Evolutionary conservation across 2,888 invertebrate species (phyloP).

Genomic region (Epicampocera succincta): DNA sequence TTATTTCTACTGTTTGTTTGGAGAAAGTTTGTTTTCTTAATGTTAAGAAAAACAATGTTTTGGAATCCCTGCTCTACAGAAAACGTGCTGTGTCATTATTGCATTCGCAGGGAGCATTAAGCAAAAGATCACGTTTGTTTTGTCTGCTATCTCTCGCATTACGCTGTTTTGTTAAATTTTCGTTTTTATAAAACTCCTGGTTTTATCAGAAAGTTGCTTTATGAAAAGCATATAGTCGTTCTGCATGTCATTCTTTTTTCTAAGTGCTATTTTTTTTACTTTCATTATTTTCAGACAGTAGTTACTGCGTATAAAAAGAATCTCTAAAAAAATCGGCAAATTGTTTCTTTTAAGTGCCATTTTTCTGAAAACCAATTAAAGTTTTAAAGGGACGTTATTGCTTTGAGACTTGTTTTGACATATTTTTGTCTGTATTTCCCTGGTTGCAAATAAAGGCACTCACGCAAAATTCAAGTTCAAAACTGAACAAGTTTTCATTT

Average conservation of each 20-base stretch:
- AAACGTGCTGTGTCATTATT: conserved; percentile 52
- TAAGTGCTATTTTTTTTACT: neutral
- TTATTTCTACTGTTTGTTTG: neutral
- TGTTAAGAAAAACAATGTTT: neutral
- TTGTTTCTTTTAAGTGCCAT: no score
- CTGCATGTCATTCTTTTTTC: neutral
- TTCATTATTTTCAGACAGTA: neutral
- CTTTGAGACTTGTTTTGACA: no score
- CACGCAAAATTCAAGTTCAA: no score
- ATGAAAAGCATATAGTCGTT: conserved; percentile 9
- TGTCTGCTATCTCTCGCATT: conserved; percentile 24
- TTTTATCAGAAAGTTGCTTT: neutral
- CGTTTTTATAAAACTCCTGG: neutral
- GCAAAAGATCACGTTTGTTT: conserved; percentile 54
- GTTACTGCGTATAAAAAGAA: no score
- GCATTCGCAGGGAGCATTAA: conserved; percentile 29
- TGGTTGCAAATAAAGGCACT: no score
- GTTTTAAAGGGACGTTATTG: no score
- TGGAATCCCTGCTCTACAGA: conserved; percentile 18
- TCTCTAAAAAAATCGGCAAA: no score
- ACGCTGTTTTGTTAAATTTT: conserved; percentile 16
- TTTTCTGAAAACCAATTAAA: no score
- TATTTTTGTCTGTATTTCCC: no score
- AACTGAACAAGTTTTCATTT: no score
- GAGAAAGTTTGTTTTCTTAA: neutral